A percentile compares a stretch with the other conserved stretches of the same genome.
Evolutionary conservation across 2,888 invertebrate species (phyloP).

Genomic region (Salpingus planirostris): DNA sequence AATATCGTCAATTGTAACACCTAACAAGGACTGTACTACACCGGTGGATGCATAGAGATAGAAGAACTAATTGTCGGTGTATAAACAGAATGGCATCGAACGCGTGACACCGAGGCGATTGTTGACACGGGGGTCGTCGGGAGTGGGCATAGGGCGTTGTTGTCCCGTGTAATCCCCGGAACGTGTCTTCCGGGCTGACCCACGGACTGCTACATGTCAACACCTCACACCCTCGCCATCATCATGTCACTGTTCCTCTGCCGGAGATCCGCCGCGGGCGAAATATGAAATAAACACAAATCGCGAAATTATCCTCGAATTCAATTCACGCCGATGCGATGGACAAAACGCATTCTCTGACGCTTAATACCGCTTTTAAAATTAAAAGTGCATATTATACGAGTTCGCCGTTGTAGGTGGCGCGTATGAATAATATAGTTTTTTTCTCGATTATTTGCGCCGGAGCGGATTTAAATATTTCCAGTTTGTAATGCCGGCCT

Average conservation of each 20-base stretch:
- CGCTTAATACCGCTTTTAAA: no score
- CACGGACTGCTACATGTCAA: slow-evolving; percentile 36
- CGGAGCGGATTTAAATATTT: slow-evolving; percentile 11
- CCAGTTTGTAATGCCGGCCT: slow-evolving; percentile 11
- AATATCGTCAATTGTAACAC: no score
- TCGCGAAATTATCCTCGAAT: no score
- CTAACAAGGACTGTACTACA: no score
- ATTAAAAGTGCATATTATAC: no score
- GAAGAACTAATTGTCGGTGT: slow-evolving; percentile 21
- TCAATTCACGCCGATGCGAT: no score
- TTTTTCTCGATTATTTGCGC: no score
- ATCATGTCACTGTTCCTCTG: slow-evolving; percentile 27
- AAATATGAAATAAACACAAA: slow-evolving; percentile 11
- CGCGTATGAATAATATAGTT: no score
- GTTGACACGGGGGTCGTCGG: slow-evolving; percentile 28
- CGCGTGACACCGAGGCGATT: slow-evolving; percentile 28
- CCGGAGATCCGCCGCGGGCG: slow-evolving; percentile 8
- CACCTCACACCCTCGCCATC: slow-evolving; percentile 31
- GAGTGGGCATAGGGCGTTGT: slow-evolving; percentile 22
- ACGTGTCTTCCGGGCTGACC: slow-evolving; percentile 37
- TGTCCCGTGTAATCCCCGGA: slow-evolving; percentile 32
- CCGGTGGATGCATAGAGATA: no score
- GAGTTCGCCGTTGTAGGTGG: no score
- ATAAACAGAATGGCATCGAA: slow-evolving; percentile 24
- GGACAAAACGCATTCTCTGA: no score